A percentile compares a stretch with the other conserved stretches of the same genome.
Evolutionary conservation across 2,113 vertebrate species (phyloP).

Genomic region (Clinocottus analis): DNA sequence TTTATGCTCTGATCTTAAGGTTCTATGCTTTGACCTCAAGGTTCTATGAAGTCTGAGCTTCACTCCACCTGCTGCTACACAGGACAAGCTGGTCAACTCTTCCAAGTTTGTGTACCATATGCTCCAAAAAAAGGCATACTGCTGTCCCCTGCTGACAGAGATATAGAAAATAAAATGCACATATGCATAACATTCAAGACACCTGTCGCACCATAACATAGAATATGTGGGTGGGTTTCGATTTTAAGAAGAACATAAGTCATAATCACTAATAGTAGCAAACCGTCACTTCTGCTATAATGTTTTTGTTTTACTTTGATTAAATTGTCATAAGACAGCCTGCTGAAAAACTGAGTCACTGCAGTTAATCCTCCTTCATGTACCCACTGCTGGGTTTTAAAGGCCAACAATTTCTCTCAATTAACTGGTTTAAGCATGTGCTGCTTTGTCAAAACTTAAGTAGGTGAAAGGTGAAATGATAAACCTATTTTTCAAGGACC

Average conservation of each 20-base stretch:
- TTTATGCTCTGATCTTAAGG: no score
- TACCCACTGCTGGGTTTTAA: neutral
- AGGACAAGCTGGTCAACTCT: no score
- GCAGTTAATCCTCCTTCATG: neutral
- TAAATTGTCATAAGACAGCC: neutral
- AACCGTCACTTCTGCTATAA: neutral
- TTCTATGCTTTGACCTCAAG: no score
- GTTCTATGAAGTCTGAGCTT: no score
- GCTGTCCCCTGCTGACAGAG: conserved; percentile 4
- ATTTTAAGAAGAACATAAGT: neutral
- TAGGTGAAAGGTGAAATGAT: neutral
- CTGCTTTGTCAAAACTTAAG: neutral
- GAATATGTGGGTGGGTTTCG: neutral
- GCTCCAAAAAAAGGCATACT: no score
- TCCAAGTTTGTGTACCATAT: no score
- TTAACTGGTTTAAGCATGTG: no score
- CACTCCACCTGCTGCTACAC: no score
- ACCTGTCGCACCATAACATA: neutral
- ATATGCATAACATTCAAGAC: neutral
- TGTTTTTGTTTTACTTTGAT: neutral
- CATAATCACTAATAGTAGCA: neutral
- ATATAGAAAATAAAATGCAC: neutral
- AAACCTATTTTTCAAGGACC: neutral
- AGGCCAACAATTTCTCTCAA: neutral
- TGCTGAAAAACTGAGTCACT: neutral